Base-by-base conservation (phyloP, 2,888 invertebrate species). In the Furcula furcula region DNA sequence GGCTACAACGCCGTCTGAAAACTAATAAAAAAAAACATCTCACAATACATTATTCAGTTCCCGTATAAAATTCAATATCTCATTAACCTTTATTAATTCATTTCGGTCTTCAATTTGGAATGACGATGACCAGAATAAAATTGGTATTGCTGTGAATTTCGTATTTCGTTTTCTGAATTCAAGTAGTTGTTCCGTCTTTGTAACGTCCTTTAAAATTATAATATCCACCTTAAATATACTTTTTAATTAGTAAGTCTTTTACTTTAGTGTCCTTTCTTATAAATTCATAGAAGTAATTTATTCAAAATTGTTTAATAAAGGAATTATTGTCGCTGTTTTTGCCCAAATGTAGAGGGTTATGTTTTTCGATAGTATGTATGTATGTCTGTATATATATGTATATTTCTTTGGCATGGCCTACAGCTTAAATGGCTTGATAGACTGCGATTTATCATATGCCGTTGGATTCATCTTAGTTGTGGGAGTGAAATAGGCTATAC, bases 51-150 rank as follows among this genome's bases (percentile, higher is more conserved):
- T 33, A 50, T 46, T 41, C 33, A 23, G 21, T 38, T 39, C 16
- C 23, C 35, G 46, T 36, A 46, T 40, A 46, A 56, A 60, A 55
- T 49, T 25, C 29, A 38, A 52, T 44, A 41, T 42, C 47, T 52
- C 55, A 65, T 50, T 62, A 56, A 63, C 61, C 59, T 49, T 60
- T 55, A 66, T 65, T 57, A 68, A 60, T 61, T 66, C 57, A 53
- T 51, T 48, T 36, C 56, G 31, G 33, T 52, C 55, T 16, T 67
- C 62, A 35, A 56, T 53, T 40, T 46, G 25, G 29, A 56, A 49
- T 43, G 52, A 41, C 27, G 55, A 38, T 18, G 62, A 48, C 62
- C 57, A 64, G 32, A 56, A 42, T 37, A 65, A 46, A 53, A 66
- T 55, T 35, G 63, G 62, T 41, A 55, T 43, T 6, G 60, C 58